Evolutionary conservation across 2,888 invertebrate species (phyloP).

Genomic region (Andrena chrysosceles): DNA sequence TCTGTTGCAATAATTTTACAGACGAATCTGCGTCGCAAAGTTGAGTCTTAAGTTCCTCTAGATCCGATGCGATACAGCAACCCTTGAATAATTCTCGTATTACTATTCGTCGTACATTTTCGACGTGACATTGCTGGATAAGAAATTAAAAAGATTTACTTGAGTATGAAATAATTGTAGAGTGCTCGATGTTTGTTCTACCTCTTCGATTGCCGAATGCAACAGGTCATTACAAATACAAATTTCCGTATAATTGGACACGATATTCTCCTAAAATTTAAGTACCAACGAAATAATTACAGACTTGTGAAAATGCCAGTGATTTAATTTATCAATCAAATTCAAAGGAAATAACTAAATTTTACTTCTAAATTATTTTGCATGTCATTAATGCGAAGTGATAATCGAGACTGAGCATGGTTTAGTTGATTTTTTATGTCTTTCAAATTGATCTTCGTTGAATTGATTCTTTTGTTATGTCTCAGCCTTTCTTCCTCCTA

Average conservation of each 20-base stretch:
- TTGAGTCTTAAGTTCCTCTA: constrained; percentile 73
- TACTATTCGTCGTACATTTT: constrained; percentile 12
- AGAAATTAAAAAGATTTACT: constrained; percentile 62
- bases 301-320: not conserved
- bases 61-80: constrained; percentile 57
- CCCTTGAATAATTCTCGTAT: constrained; percentile 56
- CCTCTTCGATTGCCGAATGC: constrained; percentile 75
- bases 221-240: constrained; percentile 74
- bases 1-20: constrained; percentile 76
- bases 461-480: constrained; percentile 74
- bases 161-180: constrained; percentile 73
- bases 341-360: constrained; percentile 5
- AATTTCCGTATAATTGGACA: constrained; percentile 65
- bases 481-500: constrained; percentile 77
- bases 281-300: constrained; percentile 17
- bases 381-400: constrained; percentile 64
- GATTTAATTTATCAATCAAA: not conserved
- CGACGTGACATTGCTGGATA: constrained; percentile 1
- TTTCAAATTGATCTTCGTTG: constrained; percentile 76
- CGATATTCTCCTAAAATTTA: constrained; percentile 65
- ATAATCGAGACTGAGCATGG: constrained; percentile 72
- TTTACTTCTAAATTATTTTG: constrained; percentile 69
- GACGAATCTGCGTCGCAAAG: constrained; percentile 71
- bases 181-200: constrained; percentile 77
- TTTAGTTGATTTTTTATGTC: constrained; percentile 81